These are phyloP conservation scores for Lordiphosa andalusiaca DNA, from an alignment of 2,888 invertebrate genomes.

Conservation along the genomic window DNA sequence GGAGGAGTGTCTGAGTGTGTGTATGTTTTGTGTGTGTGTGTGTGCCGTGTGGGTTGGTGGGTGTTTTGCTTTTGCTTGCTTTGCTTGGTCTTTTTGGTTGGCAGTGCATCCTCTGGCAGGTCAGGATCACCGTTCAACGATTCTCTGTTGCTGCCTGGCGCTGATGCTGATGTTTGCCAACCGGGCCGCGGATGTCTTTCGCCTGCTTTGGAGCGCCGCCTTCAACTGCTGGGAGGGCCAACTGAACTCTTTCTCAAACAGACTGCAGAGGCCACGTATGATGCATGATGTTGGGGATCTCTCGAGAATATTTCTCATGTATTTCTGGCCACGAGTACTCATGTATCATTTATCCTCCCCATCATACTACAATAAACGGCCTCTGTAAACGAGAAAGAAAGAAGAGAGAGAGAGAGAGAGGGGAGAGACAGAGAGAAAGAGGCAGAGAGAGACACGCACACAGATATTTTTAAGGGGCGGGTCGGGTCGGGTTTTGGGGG, in stretches of 20 bases:
- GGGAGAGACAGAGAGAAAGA: slow-evolving; percentile 65
- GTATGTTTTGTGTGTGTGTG: slow-evolving; percentile 11
- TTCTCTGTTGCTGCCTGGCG: slow-evolving; percentile 12
- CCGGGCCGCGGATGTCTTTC: slow-evolving; percentile 17
- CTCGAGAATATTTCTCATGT: slow-evolving; percentile 15
- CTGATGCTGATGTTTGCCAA: slow-evolving; percentile 13
- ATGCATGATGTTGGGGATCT: slow-evolving; percentile 80
- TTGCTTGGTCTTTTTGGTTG: slow-evolving; percentile 1
- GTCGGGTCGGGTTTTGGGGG: slow-evolving; percentile 38
- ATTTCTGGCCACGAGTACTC: slow-evolving; percentile 56
- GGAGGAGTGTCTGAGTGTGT: slow-evolving; percentile 12
- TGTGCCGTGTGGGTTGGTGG: slow-evolving; percentile 21
- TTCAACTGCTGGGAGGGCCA: slow-evolving; percentile 52
- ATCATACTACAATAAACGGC: slow-evolving; percentile 87
- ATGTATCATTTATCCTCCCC: slow-evolving; percentile 79
- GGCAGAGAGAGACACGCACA: slow-evolving; percentile 72
- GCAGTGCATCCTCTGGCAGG: slow-evolving; percentile 16
- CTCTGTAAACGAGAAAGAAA: slow-evolving; percentile 85
- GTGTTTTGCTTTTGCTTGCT: slow-evolving; percentile 4
- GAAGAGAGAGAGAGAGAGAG: slow-evolving; percentile 81
- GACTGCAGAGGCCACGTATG: slow-evolving; percentile 79
- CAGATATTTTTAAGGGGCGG: slow-evolving; percentile 37
- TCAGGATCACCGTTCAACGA: slow-evolving; percentile 11
- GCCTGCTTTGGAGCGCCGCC: slow-evolving; percentile 62
- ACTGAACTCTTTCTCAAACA: slow-evolving; percentile 52